A percentile compares a stretch with the other conserved stretches of the same genome.
Evolutionary conservation across 30 jellyfish, hydroid and myxozoan species (phyloP).

Genomic region (Chrysaora quinquecirrha): DNA sequence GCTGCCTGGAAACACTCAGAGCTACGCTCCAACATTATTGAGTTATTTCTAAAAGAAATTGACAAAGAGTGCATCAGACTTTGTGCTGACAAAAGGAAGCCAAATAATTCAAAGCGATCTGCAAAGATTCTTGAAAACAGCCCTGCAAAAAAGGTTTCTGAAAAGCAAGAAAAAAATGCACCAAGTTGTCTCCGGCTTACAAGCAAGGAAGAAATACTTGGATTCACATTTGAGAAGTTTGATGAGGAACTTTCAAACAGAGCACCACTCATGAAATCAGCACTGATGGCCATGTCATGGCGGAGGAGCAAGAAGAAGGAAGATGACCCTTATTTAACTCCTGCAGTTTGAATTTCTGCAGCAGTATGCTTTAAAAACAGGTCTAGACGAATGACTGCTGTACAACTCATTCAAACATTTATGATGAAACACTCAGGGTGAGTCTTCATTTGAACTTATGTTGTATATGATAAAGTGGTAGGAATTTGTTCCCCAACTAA

Average conservation of each 20-base stretch:
- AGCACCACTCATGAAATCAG: constrained; percentile 36
- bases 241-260: constrained; percentile 23
- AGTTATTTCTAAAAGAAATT: constrained; percentile 19
- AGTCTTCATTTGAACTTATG: background rate
- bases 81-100: constrained; percentile 30
- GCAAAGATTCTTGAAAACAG: constrained; percentile 15
- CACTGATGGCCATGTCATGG: constrained; percentile 23
- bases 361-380: constrained; percentile 54
- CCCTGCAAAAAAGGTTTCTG: constrained; percentile 30
- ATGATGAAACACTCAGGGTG: constrained; percentile 50
- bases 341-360: constrained; percentile 52
- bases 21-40: constrained; percentile 10
- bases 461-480: background rate
- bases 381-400: constrained; percentile 48
- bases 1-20: constrained; percentile 44
- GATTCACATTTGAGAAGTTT: constrained; percentile 30
- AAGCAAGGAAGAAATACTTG: constrained; percentile 32
- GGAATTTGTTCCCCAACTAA: background rate
- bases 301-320: constrained; percentile 19
- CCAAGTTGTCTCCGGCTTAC: constrained; percentile 44
- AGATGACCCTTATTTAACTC: constrained; percentile 23
- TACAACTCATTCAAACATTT: constrained; percentile 20
- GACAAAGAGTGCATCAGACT: constrained; percentile 40
- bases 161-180: background rate
- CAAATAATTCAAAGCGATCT: constrained; percentile 27